Base-by-base conservation (phyloP, 1,140 invertebrate species). In the Neotoxoptera formosana region DNA sequence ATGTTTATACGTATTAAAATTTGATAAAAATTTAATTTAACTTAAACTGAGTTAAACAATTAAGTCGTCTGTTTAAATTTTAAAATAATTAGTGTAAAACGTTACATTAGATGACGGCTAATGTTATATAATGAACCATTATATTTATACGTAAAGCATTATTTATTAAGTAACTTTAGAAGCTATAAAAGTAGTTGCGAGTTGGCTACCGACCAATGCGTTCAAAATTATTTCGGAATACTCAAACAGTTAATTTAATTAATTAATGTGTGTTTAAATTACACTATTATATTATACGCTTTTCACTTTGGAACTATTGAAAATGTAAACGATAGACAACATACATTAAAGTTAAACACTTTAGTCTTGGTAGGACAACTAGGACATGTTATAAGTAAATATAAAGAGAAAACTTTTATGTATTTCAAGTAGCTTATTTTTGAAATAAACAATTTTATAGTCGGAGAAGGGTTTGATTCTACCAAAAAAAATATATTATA, bases 101-200 rank as follows among this genome's bases (percentile, higher is more conserved):
- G 41, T 87, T 87, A 87, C 45, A 87, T 45, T 87, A 87, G 30
- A 30, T 87, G 25, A 48, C 45, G 30, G 84, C 9, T 11, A 87
- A n/a, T 87, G 41, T 48, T 48, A 25, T 87, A 48, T 76, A 87
- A 45, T 20, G 30, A 83, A 83, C 23, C 6, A 36, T 2, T 41
- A 41, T 41, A 41, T 83, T 41, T 2, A 11, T 47, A 87, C 25
- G 30, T 56, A 47, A 30, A 45, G 56, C 41, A 56, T 91, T 91
- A 67, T 91, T 91, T 91, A 91, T 81, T 91, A 45, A 81, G 90
- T 91, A 81, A 91, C 45, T 91, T 76, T 47, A 91, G 41, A 41
- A 81, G 45, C 25, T 81, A 91, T 47, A 81, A 81, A 76, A 91
- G 60, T 81, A 90, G 90, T 47, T 20, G 60, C 6, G 2, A 47